These are phyloP conservation scores for Tadarida brasiliensis DNA, from an alignment of 2,797 vertebrate genomes.

Conservation along the genomic window DNA sequence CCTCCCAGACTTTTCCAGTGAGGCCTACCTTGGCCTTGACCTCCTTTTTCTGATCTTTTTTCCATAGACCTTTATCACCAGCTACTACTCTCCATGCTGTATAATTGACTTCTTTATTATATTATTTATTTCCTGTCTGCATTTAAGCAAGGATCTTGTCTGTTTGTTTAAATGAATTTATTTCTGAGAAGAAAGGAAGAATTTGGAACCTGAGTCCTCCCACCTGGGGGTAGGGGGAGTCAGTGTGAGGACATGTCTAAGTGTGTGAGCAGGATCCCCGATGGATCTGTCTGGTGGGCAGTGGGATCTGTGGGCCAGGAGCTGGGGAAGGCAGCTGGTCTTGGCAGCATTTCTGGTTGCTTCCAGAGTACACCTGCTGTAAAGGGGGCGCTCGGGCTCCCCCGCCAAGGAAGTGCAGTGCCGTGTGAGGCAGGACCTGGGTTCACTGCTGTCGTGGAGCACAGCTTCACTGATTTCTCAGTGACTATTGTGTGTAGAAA, in stretches of 20 bases:
- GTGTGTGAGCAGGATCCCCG: rapidly evolving
- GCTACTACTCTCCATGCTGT: background rate
- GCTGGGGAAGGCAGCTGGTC: background rate
- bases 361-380: background rate
- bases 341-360: background rate
- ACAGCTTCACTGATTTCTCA: background rate
- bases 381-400: rapidly evolving
- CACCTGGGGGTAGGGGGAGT: background rate
- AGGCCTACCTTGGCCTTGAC: background rate
- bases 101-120: background rate
- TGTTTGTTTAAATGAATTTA: background rate
- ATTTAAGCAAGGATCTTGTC: background rate
- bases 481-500: background rate
- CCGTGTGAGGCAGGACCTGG: background rate
- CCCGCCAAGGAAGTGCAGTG: background rate
- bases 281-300: background rate
- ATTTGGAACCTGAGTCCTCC: background rate
- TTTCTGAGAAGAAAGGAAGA: constrained; percentile 28
- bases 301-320: background rate
- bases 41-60: background rate
- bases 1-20: background rate
- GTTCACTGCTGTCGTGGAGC: background rate
- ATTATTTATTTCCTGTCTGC: background rate
- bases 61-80: background rate
- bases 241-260: background rate